Evolutionary conservation across 2,888 invertebrate species (phyloP).

Genomic region (Ormyrus labotus): DNA sequence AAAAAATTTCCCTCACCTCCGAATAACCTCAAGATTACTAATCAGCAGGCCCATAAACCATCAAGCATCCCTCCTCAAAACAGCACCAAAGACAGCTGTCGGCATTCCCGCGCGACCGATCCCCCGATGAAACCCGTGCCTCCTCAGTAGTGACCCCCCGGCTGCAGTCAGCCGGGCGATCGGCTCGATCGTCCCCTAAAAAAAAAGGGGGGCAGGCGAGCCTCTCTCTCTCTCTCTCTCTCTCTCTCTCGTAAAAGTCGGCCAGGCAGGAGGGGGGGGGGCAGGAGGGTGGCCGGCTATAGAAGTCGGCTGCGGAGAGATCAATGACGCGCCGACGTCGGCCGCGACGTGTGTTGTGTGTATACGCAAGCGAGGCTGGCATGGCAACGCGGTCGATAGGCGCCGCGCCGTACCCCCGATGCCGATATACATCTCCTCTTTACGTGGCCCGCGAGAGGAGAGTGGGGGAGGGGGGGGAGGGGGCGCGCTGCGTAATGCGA

Average conservation of each 20-base stretch:
- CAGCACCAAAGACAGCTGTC: no score
- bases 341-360: slow-evolving; percentile 24
- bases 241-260: background rate
- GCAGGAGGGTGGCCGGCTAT: background rate
- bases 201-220: background rate
- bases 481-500: slow-evolving; percentile 18
- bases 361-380: slow-evolving; percentile 74
- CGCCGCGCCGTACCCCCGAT: slow-evolving; percentile 18
- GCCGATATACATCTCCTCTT: slow-evolving; percentile 32
- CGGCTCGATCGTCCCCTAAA: no score
- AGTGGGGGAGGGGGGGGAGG: background rate
- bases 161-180: no score
- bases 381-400: slow-evolving; percentile 74
- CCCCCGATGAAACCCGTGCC: no score
- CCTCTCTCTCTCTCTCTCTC: no score
- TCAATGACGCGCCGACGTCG: slow-evolving; percentile 28
- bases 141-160: no score
- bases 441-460: background rate
- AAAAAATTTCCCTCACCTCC: no score
- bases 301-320: background rate
- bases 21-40: no score
- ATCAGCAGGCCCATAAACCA: no score
- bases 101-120: no score
- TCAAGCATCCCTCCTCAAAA: no score
- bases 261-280: background rate